Conservation (phyloP, 1,140 invertebrate genomes). For the Heliothis subflexa region DNA sequence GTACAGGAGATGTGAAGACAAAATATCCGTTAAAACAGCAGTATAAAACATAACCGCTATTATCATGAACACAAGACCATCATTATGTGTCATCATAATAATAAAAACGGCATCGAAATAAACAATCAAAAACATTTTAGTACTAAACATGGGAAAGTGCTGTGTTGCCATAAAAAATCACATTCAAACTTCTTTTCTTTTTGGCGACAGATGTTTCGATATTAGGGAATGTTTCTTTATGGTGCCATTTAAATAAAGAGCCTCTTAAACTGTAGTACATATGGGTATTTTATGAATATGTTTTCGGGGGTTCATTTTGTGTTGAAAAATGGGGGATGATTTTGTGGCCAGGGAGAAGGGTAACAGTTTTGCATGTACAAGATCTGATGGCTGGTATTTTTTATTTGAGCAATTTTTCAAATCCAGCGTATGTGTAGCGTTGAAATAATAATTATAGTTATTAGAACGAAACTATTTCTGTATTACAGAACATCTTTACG, state of each 20-base stretch:
- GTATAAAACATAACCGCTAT: constrained; percentile 31
- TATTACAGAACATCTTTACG: too few relatives aligned
- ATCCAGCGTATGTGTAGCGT: too few relatives aligned
- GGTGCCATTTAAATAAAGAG: constrained; percentile 83
- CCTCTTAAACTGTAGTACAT: constrained; percentile 55
- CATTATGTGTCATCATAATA: constrained; percentile 29
- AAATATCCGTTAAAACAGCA: neutral
- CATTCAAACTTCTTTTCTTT: constrained; percentile 79
- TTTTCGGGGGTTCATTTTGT: neutral
- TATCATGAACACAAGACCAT: constrained; percentile 19
- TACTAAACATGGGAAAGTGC: constrained; percentile 76
- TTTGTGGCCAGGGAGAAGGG: neutral
- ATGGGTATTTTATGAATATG: constrained; percentile 32
- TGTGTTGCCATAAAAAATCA: constrained; percentile 76
- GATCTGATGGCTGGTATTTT: too few relatives aligned
- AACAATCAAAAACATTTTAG: constrained; percentile 70
- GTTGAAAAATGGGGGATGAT: neutral
- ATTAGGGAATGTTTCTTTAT: constrained; percentile 82
- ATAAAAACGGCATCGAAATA: constrained; percentile 28
- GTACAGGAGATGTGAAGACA: neutral
- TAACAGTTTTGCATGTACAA: neutral
- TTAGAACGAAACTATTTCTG: too few relatives aligned
- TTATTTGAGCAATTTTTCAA: too few relatives aligned
- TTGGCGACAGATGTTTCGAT: constrained; percentile 81
- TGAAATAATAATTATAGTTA: too few relatives aligned